Evolutionary conservation across 2,888 invertebrate species (phyloP).

Genomic region (Listrodromus nycthemerus): DNA sequence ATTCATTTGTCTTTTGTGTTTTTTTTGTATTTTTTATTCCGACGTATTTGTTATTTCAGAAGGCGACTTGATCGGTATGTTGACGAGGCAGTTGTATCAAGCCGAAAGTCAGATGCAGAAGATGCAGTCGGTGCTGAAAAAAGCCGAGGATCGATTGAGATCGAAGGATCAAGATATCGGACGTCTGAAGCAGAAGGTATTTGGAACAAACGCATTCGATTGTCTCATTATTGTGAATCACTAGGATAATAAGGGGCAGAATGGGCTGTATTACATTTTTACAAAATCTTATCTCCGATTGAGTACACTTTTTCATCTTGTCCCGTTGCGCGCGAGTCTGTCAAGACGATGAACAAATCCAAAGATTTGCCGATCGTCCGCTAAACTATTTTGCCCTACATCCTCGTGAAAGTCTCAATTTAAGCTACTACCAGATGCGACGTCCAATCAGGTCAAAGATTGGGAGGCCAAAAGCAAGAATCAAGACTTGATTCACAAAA

Average conservation of each 20-base stretch:
- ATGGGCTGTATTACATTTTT: no score
- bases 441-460: constrained; percentile 75
- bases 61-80: constrained; percentile 73
- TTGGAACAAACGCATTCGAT: not conserved
- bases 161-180: constrained; percentile 77
- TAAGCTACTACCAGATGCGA: constrained; percentile 6
- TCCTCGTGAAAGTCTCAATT: not conserved
- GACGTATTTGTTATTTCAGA: constrained; percentile 67
- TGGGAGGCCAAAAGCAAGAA: constrained; percentile 74
- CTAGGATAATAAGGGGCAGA: not conserved
- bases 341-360: not conserved
- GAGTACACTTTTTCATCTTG: no score
- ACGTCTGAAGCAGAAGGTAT: constrained; percentile 78
- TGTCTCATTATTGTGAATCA: not conserved
- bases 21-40: not conserved
- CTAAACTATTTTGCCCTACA: not conserved
- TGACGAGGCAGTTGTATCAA: constrained; percentile 76
- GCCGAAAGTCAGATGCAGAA: constrained; percentile 77
- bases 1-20: no score
- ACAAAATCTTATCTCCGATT: no score
- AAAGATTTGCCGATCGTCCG: not conserved
- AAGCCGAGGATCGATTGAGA: constrained; percentile 74
- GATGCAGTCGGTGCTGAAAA: constrained; percentile 74
- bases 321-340: no score
- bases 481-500: constrained; percentile 72